phyloP scores from a whole-genome alignment of 2,888 invertebrate genomes.

The Cinara cedri region DNA sequence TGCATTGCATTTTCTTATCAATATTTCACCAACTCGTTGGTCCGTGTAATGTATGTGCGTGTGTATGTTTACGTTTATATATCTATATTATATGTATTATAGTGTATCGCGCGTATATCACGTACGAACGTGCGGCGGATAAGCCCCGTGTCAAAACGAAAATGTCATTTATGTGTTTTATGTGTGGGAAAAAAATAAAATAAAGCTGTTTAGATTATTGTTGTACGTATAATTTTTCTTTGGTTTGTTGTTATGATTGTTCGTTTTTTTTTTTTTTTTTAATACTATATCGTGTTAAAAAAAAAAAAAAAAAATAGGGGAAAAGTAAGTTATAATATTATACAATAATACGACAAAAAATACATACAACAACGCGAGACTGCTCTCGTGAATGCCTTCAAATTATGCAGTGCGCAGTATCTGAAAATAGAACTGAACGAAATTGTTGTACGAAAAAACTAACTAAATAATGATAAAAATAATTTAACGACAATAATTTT shows the following conservation, averaged over 20 bases:
- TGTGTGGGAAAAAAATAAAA: not conserved
- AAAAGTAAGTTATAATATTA: not conserved
- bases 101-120: not conserved
- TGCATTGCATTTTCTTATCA: conserved; percentile 33
- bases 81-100: not conserved
- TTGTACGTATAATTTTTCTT: no score
- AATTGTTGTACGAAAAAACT: no score
- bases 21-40: conserved; percentile 26
- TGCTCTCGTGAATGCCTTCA: no score
- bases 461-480: no score
- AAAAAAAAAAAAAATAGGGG: no score
- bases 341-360: not conserved
- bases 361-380: not conserved
- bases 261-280: not conserved
- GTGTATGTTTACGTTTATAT: not conserved
- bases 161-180: not conserved
- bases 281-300: not conserved
- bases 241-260: no score
- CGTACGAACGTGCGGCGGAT: not conserved
- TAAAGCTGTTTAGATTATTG: not conserved
- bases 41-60: not conserved
- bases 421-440: no score
- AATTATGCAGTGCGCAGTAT: no score
- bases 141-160: conserved; percentile 23
- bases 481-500: no score